Evolutionary conservation across 53 echinoderm and acorn worm species (phyloP), one percentile per base, ranked within the genome.

Genomic region (Actinopyga echinites): DNA sequence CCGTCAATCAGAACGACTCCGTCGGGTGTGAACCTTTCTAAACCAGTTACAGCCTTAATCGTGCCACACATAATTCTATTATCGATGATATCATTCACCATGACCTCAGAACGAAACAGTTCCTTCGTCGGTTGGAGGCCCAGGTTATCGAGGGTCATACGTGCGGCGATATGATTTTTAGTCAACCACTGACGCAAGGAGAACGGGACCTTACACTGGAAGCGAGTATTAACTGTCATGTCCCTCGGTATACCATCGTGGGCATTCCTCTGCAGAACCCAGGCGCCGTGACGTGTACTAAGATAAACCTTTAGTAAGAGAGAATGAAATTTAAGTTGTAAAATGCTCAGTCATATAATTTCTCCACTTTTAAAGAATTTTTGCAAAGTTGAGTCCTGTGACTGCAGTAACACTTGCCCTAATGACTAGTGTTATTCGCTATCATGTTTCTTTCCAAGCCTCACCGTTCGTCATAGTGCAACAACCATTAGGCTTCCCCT

Each of bases 1-100:
- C 96, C 96, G 62, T 96, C 96, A 10, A 85, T 80, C 42, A 96
- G 93, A 55, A 87, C 92, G 26, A 93, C 90, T 4, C 92, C 93
- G 69, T 79, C 83, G 43, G 69, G 58, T 0, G 96, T 93, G 64
- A 93, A 96, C 25, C 71, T 82, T 55, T 94, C 90, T 29, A 96
- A 75, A 43, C 84, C 90, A 0, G 92, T 75, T 53, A 90, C 90
- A 56, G 92, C 85, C 64, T 94, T 90, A 24, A 96, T 69, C 6
- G 83, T 80, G 15, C 96, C 96, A 60, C 93, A 90, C 44, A 96
- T 57, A 36, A 94, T 92, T 21, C 93, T 88, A 29, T 85, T 69
- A 22, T 87, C 92, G 29, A 96, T 91, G 33, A 85, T 83, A 57
- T 96, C 96, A 59, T 89, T 94, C 0, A 96, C 83, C 93, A 96